Base-by-base conservation (phyloP, 2,888 invertebrate species). In the Nymphalis polychloros region DNA sequence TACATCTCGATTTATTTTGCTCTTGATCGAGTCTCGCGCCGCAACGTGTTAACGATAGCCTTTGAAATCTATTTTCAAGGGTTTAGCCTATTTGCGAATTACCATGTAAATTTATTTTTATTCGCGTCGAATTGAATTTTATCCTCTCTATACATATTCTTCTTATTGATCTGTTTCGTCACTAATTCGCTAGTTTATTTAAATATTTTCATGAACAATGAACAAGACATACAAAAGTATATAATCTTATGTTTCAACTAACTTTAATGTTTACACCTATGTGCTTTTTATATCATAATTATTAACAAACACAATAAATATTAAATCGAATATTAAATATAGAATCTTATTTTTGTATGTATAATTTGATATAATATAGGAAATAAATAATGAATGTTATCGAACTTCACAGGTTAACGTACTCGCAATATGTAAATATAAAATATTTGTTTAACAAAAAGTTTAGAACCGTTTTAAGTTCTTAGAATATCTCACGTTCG, bases 1-100 rank as follows among this genome's bases (percentile, higher is more conserved):
- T 72, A 71, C 73, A 81, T 81, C 79, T 77, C 73, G 69, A 70
- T 73, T 74, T 73, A 72, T 76, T 74, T 76, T 72, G 72, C 71
- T 72, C 72, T 71, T 72, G 75, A 76, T 74, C 68, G 70, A 70
- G 64, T 67, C 72, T 70, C 70, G 70, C 70, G 69, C 67, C 63
- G 69, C 69, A 69, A 69, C 69, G 75, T 72, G 73, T 70, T 75
- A 73, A 73, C 72, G 69, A 73, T 70, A 67, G 69, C 67, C 69
- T 68, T 73, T 69, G 64, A 68, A 70, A 61, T 68, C 68, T 69
- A 68, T 72, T 70, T 72, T 67, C 63, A 69, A 71, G 70, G 73
- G 69, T 66, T 65, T 73, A 71, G 63, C 69, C 69, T 70, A 64
- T 70, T 76, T 73, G 68, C 67, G 67, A 68, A 73, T 75, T 72